Conservation (phyloP, 2,113 vertebrate species). For the Riparia riparia region DNA sequence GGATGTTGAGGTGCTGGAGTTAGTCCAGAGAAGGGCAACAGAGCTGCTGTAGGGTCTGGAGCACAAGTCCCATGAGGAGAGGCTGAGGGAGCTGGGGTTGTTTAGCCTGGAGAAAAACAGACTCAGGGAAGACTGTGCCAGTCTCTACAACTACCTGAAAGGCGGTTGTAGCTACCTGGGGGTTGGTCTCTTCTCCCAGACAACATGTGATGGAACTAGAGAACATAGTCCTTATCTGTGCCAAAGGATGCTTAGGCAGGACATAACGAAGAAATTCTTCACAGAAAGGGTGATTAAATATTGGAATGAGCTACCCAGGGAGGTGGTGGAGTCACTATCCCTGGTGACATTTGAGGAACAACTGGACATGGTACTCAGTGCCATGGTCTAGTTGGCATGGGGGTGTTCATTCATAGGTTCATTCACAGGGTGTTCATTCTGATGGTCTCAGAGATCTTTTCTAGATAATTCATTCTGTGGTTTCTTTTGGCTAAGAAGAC, state of each 20-base stretch:
- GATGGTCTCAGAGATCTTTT: background rate
- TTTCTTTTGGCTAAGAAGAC: background rate
- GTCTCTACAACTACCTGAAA: background rate
- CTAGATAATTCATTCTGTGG: background rate
- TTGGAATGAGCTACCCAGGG: background rate
- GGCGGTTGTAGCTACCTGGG: no score
- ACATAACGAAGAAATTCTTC: background rate
- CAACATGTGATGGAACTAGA: background rate
- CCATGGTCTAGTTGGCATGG: background rate
- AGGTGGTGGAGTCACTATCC: no score
- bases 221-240: background rate
- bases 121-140: background rate
- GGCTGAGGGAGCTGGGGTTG: background rate
- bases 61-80: background rate
- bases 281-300: background rate
- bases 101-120: background rate
- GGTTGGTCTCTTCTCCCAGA: background rate
- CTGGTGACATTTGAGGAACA: background rate
- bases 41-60: background rate
- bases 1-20: background rate
- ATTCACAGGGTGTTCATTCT: background rate
- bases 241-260: background rate
- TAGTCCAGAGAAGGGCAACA: background rate
- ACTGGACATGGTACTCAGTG: accelerated
- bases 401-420: background rate